Base-by-base conservation (phyloP, 37 sponge, comb jelly and placozoan species). In the Beroe forskalii region DNA sequence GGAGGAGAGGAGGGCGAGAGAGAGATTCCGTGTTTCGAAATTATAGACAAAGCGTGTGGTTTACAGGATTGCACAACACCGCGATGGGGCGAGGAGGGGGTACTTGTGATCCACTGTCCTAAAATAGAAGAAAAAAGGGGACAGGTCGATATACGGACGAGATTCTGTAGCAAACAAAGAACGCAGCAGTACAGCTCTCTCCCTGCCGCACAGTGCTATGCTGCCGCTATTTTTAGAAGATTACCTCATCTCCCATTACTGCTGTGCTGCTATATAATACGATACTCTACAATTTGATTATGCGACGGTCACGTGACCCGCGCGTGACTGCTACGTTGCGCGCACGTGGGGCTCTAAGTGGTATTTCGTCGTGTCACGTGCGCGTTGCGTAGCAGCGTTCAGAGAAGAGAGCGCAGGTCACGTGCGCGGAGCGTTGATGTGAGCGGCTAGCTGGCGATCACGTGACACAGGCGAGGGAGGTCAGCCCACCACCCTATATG, bases 221-320 rank as follows among this genome's bases (percentile, higher is more conserved):
- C n/a, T n/a, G 55, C 55, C 19, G 72, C 72, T 69, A 69, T 36
- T 33, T 69, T 69, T 69, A 69, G 72, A 69, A 36, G 12, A 32
- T 69, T 69, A 69, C 72, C 28, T 69, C 72, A 69, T 17, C 72
- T 19, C 72, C 1, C 38, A 4, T 17, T 32, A 35, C 72, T 3
- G 38, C 72, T 69, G 33, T 36, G 32, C 72, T 32, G 72, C 72
- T 36, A 69, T 69, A 69, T 69, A 69, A 69, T 36, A 69, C 32
- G 72, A 69, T 69, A 69, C 72, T 69, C 32, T 69, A 32, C 72
- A 69, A 69, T 69, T 69, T 32, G 72, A 69, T 69, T 69, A 69
- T 37, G 72, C 72, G 72, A 1, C 32, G 38, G 33, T 27, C 72
- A 69, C 72, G 72, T 69, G 36, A 19, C 72, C 28, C 72, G 72